A percentile compares a stretch with the other conserved stretches of the same genome.
Evolutionary conservation across 2,888 invertebrate genomes (phyloP).

Genomic region (Aleiodes testaceus): DNA sequence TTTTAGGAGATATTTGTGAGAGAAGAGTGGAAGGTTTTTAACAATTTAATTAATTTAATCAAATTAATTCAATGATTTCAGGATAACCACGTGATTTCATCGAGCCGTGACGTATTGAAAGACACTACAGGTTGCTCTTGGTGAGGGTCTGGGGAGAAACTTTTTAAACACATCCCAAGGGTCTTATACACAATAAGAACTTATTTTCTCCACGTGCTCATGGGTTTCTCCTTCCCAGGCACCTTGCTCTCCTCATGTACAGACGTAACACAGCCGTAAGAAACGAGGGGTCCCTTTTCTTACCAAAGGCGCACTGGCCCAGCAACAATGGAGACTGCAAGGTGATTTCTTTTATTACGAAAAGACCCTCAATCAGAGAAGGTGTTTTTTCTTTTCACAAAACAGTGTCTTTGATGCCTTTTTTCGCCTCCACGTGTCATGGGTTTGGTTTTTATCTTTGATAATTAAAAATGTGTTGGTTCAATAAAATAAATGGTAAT

Average conservation of each 20-base stretch:
- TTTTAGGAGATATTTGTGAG: too few relatives aligned
- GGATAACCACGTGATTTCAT: too few relatives aligned
- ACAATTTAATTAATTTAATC: neutral
- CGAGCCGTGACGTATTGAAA: too few relatives aligned
- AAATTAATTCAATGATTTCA: neutral
- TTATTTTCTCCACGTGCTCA: neutral
- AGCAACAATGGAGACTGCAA: slow-evolving; percentile 25
- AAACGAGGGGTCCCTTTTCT: slow-evolving; percentile 16
- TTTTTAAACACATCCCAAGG: neutral
- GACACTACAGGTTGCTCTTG: neutral
- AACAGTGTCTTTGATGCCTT: too few relatives aligned
- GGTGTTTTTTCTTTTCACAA: slow-evolving; percentile 13
- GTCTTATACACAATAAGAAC: neutral
- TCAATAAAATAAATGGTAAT: neutral
- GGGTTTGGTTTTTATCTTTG: neutral
- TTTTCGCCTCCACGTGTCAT: neutral
- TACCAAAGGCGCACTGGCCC: slow-evolving; percentile 3
- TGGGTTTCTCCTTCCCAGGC: slow-evolving; percentile 15
- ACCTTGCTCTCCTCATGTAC: slow-evolving; percentile 26
- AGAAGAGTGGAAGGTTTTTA: too few relatives aligned
- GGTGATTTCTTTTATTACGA: slow-evolving; percentile 31
- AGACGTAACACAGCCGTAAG: neutral
- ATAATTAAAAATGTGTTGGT: neutral
- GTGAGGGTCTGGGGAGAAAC: neutral
- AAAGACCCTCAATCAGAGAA: slow-evolving; percentile 21